These are phyloP conservation scores for Sphaerophoria taeniata DNA, from an alignment of 2,888 invertebrate genomes.

Conservation along the genomic window DNA sequence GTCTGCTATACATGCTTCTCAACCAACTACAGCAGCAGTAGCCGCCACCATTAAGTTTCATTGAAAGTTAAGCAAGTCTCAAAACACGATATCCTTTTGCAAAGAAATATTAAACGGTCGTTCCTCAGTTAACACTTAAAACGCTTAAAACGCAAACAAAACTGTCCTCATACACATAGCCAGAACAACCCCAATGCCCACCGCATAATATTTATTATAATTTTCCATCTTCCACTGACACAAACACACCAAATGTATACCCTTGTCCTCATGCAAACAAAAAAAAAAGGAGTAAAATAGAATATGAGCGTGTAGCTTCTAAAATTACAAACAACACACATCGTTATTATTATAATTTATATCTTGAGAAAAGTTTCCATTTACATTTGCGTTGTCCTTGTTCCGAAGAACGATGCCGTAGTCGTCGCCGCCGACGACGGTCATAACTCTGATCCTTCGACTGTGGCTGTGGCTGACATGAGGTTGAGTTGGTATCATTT, in stretches of 20 bases:
- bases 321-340: conserved; percentile 17
- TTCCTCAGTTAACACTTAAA: conserved; percentile 32
- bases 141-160: conserved; percentile 45
- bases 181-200: conserved; percentile 50
- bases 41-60: conserved; percentile 24
- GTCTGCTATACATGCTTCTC: conserved; percentile 23
- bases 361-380: conserved; percentile 51
- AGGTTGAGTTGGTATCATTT: conserved; percentile 27
- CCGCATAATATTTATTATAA: conserved; percentile 45
- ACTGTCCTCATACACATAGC: conserved; percentile 42
- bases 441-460: too few relatives aligned
- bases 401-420: too few relatives aligned
- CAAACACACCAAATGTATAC: not conserved
- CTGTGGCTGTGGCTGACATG: conserved; percentile 34
- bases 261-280: not conserved
- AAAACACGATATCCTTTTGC: conserved; percentile 34
- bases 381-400: conserved; percentile 4
- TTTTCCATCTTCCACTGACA: not conserved
- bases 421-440: too few relatives aligned
- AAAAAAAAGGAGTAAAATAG: conserved; percentile 9
- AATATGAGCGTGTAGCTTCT: not conserved
- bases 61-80: conserved; percentile 21
- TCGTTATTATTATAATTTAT: conserved; percentile 57
- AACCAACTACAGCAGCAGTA: not conserved
- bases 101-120: conserved; percentile 20